Percentiles rank a stretch among this genome's conserved stretches.
phyloP scores from a whole-genome alignment of 1,140 invertebrate species.

The Brachionus angularis region DNA sequence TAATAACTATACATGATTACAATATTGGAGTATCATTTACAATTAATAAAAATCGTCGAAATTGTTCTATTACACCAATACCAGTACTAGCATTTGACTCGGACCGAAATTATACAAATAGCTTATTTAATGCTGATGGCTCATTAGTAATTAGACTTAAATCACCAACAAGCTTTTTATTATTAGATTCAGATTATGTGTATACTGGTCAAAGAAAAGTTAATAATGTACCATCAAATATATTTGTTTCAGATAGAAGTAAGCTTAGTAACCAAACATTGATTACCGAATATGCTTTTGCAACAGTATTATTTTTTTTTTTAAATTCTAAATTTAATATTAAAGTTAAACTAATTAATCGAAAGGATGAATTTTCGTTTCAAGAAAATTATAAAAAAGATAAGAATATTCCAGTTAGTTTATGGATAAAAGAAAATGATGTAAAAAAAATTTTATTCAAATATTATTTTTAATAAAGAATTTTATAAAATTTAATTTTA shows the following conservation, averaged over 20 bases:
- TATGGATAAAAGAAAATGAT: slow-evolving; percentile 9
- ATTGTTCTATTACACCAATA: slow-evolving; percentile 31
- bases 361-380: not conserved
- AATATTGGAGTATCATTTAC: slow-evolving; percentile 28
- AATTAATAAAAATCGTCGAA: not conserved
- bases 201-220: slow-evolving; percentile 19
- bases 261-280: not conserved
- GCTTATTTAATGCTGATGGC: not conserved
- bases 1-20: slow-evolving; percentile 20
- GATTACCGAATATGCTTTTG: slow-evolving; percentile 19
- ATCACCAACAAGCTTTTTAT: slow-evolving; percentile 30
- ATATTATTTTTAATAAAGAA: not conserved
- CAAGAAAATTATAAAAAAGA: slow-evolving; percentile 10
- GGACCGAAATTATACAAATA: slow-evolving; percentile 10
- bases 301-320: not conserved
- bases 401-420: slow-evolving; percentile 13
- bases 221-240: slow-evolving; percentile 22
- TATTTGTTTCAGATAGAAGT: slow-evolving; percentile 24
- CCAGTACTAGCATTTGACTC: slow-evolving; percentile 1
- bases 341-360: not conserved
- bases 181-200: slow-evolving; percentile 29
- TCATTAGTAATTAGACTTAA: slow-evolving; percentile 27
- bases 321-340: not conserved
- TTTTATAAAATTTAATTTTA: not conserved
- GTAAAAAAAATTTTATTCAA: not conserved